These are phyloP conservation scores for Dascyllus trimaculatus DNA, from an alignment of 2,113 vertebrate species.

Conservation along the genomic window DNA sequence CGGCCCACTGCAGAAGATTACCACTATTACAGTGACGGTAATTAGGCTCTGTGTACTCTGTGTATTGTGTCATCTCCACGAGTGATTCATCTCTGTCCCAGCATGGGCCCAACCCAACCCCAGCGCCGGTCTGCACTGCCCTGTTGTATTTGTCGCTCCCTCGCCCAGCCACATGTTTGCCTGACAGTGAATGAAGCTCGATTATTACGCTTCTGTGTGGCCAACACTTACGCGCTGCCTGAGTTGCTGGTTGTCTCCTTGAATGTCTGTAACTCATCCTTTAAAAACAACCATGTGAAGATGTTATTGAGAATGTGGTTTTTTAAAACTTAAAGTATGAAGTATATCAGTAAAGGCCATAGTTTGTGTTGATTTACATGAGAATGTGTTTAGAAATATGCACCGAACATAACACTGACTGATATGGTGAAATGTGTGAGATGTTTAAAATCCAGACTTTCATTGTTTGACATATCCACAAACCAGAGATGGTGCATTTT, in stretches of 20 bases:
- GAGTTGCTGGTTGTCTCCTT: conserved; percentile 17
- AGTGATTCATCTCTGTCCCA: conserved; percentile 60
- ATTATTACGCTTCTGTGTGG: conserved; percentile 19
- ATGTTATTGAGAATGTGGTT: too few species aligned
- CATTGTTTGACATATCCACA: too few species aligned
- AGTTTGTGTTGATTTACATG: too few species aligned
- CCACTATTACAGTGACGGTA: conserved; percentile 99
- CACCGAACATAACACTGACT: too few species aligned
- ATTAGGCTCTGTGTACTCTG: conserved; percentile 78
- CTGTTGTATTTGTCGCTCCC: conserved; percentile 26
- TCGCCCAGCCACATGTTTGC: conserved; percentile 22
- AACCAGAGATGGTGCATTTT: too few species aligned
- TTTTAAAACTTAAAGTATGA: too few species aligned
- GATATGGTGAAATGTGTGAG: too few species aligned
- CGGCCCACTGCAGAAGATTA: conserved; percentile 95
- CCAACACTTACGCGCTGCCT: conserved; percentile 5
- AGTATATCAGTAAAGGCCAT: too few species aligned
- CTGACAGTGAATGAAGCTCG: conserved; percentile 27
- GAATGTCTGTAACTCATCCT: conserved; percentile 14
- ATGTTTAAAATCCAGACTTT: too few species aligned
- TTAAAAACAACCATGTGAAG: neutral
- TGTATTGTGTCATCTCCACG: conserved; percentile 67
- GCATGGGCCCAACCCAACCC: conserved; percentile 68
- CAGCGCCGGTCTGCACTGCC: conserved; percentile 17
- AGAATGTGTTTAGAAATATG: too few species aligned